Conservation (phyloP, 2,113 vertebrate genomes). For the Athene noctua region DNA sequence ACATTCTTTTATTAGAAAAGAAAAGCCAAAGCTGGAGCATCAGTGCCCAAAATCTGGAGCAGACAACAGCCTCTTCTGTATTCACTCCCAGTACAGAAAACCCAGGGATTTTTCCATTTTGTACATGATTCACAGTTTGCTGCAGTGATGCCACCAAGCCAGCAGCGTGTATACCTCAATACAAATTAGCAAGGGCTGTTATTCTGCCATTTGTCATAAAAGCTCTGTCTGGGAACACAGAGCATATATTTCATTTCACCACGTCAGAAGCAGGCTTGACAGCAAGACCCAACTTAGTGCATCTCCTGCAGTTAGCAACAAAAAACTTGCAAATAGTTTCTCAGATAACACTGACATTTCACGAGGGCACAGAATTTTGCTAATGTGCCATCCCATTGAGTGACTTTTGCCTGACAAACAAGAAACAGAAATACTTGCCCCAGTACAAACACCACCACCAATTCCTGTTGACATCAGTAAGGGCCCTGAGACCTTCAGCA, state of each 20-base stretch:
- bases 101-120: conserved; percentile 3
- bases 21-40: neutral
- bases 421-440: neutral
- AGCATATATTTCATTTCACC: neutral
- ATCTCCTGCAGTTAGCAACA: neutral
- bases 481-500: neutral
- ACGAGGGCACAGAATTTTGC: neutral
- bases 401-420: neutral
- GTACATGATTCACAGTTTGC: neutral
- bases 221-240: neutral
- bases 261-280: neutral
- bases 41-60: neutral
- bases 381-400: neutral
- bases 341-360: neutral
- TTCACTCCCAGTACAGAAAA: neutral
- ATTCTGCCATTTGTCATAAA: conserved; percentile 14
- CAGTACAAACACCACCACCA: neutral
- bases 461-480: neutral
- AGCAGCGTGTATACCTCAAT: neutral
- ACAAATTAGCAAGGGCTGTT: neutral
- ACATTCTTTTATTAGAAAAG: neutral
- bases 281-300: neutral
- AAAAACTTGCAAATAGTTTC: neutral
- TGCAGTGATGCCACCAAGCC: neutral
- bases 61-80: neutral